Evolutionary conservation across 2,888 invertebrate genomes (phyloP).

Genomic region (Penaeus monodon): DNA sequence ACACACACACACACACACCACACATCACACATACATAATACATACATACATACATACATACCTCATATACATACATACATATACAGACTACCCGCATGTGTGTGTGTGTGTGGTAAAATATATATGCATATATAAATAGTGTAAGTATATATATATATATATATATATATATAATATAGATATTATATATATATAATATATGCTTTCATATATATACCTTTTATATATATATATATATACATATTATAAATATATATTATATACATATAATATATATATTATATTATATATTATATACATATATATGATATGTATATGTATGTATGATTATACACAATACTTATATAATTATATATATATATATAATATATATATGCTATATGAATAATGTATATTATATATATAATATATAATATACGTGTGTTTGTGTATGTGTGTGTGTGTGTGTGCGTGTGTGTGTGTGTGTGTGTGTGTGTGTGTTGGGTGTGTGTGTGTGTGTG

Average conservation of each 20-base stretch:
- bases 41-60: too few relatives aligned
- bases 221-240: constrained; percentile 13
- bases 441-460: constrained; percentile 10
- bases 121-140: not conserved
- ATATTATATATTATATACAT: too few relatives aligned
- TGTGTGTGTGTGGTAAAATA: not conserved
- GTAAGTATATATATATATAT: constrained; percentile 6
- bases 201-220: not conserved
- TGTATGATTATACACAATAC: too few relatives aligned
- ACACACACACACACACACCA: too few relatives aligned
- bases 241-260: constrained; percentile 16
- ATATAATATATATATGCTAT: not conserved
- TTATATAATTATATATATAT: not conserved
- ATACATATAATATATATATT: too few relatives aligned
- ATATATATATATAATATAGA: constrained; percentile 19
- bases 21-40: too few relatives aligned
- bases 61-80: not conserved
- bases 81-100: not conserved
- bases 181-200: constrained; percentile 1
- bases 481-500: too few relatives aligned
- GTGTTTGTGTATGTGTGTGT: not conserved
- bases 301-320: too few relatives aligned
- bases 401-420: not conserved
- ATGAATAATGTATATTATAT: not conserved
- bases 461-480: constrained; percentile 8